Evolutionary conservation across 1,140 invertebrate species (phyloP), one percentile per base, ranked within the genome.

Genomic region (Steinernema feltiae): DNA sequence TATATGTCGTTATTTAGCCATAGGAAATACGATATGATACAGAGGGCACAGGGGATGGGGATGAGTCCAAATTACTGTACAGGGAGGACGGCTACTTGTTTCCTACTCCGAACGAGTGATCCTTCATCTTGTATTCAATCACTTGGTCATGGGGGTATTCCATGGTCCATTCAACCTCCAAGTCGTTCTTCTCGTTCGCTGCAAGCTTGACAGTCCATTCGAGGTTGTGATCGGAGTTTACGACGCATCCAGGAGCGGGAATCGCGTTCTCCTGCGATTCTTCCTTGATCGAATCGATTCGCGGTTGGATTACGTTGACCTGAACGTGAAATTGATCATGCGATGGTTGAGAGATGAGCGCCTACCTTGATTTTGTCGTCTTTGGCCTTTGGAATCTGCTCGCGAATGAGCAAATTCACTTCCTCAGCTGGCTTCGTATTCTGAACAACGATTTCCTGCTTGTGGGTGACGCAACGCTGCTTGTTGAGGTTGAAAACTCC

Each of bases 361-460:
- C 24, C 71, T 21, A 88, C 88, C 82, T 87, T 88, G 70, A 88
- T 86, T 78, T 88, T 87, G 7, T 88, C 88, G 70, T 88, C 87
- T 29, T 78, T 80, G 70, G 83, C 82, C 7, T 82, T 82, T 0
- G 88, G 88, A 32, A 89, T 73, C 7, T 86, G 86, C 48, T 88
- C 87, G 24, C 72, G 77, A 1, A 88, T 35, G 2, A 82, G 76
- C 1, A 89, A 72, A 1, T 82, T 78, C 69, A 87, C 81, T 12
- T 71, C 80, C 17, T 81, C 35, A 18, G 35, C 78, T n/a, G 80
- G 82, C 31, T 84, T 81, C 32, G 82, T 85, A 76, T 88, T 88
- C 77, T 87, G 86, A 17, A 88, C 69, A 63, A 81, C 83, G 32
- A 88, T 87, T 30, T 72, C 77, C 76, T 88, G 88, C 77, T 83